These are phyloP conservation scores for Julus scanicus DNA, from an alignment of 2,888 invertebrate species.

Conservation along the genomic window DNA sequence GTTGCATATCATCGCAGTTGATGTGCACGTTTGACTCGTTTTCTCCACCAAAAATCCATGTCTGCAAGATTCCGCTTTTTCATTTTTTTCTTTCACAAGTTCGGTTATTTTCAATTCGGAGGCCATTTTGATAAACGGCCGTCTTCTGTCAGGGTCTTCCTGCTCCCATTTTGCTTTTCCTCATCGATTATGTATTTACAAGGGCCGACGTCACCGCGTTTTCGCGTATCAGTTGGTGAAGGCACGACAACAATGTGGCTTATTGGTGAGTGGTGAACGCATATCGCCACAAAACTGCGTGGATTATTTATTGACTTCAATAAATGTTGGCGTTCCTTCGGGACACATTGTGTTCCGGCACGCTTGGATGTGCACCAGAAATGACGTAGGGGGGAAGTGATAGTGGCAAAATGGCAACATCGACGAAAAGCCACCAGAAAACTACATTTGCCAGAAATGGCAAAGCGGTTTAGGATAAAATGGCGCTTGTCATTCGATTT, in stretches of 20 bases:
- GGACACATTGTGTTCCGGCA: background rate
- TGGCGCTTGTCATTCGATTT: conserved; percentile 1
- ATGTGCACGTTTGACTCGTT: no score
- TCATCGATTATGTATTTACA: background rate
- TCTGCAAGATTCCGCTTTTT: no score
- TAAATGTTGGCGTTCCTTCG: background rate
- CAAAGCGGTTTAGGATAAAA: background rate
- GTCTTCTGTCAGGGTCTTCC: background rate
- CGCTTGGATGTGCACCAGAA: background rate
- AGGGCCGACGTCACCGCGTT: background rate
- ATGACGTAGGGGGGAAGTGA: background rate
- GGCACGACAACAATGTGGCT: background rate
- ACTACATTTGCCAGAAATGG: no score
- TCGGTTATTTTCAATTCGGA: background rate
- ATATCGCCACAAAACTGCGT: background rate
- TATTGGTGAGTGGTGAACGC: background rate
- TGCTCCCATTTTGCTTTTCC: background rate
- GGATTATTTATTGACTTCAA: conserved; percentile 1
- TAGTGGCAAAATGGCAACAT: background rate
- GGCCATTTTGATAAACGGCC: background rate
- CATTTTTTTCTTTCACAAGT: no score
- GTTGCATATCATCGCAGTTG: no score
- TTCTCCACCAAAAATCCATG: no score
- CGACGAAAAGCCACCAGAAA: background rate
- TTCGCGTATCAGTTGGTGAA: background rate